These are phyloP conservation scores for Brachylomia viminalis DNA, from an alignment of 2,888 invertebrate species.

Conservation along the genomic window DNA sequence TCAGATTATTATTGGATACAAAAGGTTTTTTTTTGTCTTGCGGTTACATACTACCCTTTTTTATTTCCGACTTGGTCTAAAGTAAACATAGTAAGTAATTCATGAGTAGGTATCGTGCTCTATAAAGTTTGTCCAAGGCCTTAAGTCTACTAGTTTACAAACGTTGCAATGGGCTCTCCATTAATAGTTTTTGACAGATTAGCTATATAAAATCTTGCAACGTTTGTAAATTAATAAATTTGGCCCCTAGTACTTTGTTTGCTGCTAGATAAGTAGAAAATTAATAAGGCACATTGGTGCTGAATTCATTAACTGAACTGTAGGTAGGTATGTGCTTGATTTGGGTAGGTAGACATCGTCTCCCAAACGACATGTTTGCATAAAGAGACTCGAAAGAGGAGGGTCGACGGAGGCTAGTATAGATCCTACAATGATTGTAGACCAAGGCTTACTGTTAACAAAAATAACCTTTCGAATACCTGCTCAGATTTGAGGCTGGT, in stretches of 20 bases:
- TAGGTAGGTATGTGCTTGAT: slow-evolving; percentile 10
- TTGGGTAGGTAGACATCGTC: slow-evolving; percentile 7
- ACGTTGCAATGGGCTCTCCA: not conserved
- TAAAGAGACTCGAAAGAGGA: slow-evolving; percentile 55
- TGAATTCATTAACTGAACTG: not conserved
- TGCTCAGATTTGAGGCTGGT: not conserved
- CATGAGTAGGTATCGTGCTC: not conserved
- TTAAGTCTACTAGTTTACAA: not conserved
- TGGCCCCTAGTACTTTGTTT: too few species aligned
- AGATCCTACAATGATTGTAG: slow-evolving; percentile 9
- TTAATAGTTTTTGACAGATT: not conserved
- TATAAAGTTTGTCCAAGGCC: not conserved
- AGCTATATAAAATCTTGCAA: too few species aligned
- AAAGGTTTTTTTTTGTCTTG: too few species aligned
- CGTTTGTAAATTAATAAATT: too few species aligned
- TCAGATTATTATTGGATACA: too few species aligned
- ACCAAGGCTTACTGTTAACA: not conserved
- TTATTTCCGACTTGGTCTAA: too few species aligned
- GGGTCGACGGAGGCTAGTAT: slow-evolving; percentile 1
- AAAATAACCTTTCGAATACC: not conserved
- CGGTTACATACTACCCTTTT: too few species aligned
- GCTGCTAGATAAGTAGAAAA: not conserved
- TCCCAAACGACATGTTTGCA: slow-evolving; percentile 51
- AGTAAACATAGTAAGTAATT: not conserved
- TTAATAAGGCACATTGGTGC: not conserved